Evolutionary conservation across 2,888 invertebrate species (phyloP), one percentile per base, ranked within the genome.

Genomic region (Alcis repandata): DNA sequence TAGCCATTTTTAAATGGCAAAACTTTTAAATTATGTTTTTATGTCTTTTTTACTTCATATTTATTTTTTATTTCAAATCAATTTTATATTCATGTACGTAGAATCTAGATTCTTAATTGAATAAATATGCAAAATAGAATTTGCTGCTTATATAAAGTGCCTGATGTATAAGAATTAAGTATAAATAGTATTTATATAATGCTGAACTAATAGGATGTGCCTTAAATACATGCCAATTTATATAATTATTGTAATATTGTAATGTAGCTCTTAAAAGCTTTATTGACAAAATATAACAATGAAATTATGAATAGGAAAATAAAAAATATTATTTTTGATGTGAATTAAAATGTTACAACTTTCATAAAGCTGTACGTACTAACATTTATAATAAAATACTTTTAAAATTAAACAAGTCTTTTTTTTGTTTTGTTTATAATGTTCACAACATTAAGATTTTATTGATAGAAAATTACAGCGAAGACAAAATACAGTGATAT

Each of bases 331-430:
- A 84, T 84, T 86, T 87, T 86, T 80, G 78, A 85, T 84, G 82
- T 84, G 69, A 78, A 82, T 78, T 78, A 71, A n/a, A 73, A 79
- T 80, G 75, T 82, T 80, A 79, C 82, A 84, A 85, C 82, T 84
- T 88, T 86, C 82, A 87, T 88, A 88, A 84, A 88, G 87, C 88
- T 87, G 83, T 81, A 84, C 83, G 73, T 76, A 86, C 85, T 87
- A 87, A 88, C 79, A 72, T 73, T 81, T 80, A 45, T 79, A 83
- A 79, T 79, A 78, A 77, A 80, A 19, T 46, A 65, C 51, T 56
- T 51, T 67, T n/a, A 68, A 72, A 22, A 33, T 27, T 33, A 54
- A 54, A 56, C 19, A 33, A 19, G 9, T 6, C 6, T 17, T n/a
- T 45, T 45, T 41, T 13, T 41, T 13, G 4, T 41, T 0, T 15